phyloP scores from a whole-genome alignment of 2,113 vertebrate species.

The Miniopterus natalensis region DNA sequence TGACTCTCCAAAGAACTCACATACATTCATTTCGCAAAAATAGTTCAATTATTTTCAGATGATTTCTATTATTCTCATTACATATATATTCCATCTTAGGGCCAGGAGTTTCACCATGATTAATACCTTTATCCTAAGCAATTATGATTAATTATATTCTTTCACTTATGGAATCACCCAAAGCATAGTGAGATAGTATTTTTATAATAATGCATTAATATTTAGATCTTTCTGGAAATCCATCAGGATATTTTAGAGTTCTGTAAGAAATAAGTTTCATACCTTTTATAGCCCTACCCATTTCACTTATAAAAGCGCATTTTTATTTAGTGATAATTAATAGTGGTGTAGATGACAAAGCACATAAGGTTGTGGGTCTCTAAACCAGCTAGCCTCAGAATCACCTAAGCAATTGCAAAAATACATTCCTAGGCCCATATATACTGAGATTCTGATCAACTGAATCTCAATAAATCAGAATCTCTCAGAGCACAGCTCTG shows the following conservation, averaged over 20 bases:
- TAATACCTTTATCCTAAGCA: conserved; percentile 77
- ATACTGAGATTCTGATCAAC: background rate
- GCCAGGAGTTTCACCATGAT: conserved; percentile 78
- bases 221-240: conserved; percentile 78
- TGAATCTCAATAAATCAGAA: background rate
- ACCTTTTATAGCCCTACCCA: background rate
- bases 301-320: background rate
- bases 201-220: conserved; percentile 85
- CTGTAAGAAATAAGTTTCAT: conserved; percentile 73
- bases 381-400: background rate
- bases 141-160: conserved; percentile 84
- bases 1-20: background rate
- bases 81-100: conserved; percentile 58
- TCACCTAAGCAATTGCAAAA: conserved; percentile 1
- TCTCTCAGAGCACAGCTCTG: background rate
- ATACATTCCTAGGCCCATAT: background rate
- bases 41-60: background rate
- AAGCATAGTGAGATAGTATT: conserved; percentile 78
- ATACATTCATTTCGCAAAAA: conserved; percentile 36
- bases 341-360: background rate
- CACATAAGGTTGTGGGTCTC: background rate
- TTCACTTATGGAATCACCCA: conserved; percentile 80
- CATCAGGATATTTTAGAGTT: conserved; percentile 74
- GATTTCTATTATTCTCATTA: conserved; percentile 37
- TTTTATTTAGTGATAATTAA: background rate